Conservation (phyloP, 2,113 vertebrate genomes). For the Ciconia maguari region DNA sequence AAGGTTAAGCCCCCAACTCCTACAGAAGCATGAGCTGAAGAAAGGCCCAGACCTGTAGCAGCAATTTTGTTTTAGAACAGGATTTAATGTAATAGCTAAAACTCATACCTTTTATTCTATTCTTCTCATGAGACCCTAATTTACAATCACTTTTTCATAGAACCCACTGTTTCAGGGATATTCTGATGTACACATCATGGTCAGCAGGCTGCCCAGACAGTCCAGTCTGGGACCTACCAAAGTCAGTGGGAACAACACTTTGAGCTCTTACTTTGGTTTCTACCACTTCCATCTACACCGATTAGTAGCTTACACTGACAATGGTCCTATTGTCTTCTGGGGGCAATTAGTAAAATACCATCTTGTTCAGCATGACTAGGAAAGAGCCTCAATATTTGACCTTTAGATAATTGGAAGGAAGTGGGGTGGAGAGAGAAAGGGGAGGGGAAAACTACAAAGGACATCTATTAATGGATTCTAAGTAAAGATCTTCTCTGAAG, state of each 20-base stretch:
- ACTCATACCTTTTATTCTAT: neutral
- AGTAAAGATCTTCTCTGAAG: neutral
- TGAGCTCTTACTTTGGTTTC: neutral
- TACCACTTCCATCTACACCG: neutral
- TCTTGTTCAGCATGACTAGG: neutral
- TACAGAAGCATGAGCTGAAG: neutral
- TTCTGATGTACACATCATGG: neutral
- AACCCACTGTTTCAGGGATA: neutral
- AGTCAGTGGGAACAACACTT: neutral
- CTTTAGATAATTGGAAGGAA: neutral
- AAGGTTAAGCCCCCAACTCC: neutral
- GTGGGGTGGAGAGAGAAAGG: neutral
- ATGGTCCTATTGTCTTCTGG: neutral
- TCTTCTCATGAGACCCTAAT: neutral
- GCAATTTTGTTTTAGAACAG: neutral
- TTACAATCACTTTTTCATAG: neutral
- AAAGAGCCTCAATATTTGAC: neutral
- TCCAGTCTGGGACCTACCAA: neutral
- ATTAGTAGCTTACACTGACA: neutral
- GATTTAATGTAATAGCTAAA: neutral
- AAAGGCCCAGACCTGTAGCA: neutral
- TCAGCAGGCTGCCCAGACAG: neutral
- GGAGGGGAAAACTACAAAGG: neutral
- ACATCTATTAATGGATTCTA: neutral
- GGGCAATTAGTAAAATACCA: neutral